Evolutionary conservation across 2,888 invertebrate genomes (phyloP).

Genomic region (Epistrophe eligans): DNA sequence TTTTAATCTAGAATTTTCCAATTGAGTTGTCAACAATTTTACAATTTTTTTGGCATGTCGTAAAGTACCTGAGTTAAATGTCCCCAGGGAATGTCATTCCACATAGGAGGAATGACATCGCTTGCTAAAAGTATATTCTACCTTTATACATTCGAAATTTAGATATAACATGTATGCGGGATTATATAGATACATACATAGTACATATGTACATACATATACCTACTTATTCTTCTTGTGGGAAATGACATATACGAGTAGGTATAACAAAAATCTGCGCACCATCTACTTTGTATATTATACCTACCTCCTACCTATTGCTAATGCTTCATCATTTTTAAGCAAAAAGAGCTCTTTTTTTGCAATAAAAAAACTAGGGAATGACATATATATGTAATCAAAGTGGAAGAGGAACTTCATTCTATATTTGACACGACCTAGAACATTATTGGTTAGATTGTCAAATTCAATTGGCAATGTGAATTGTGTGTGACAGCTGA

Average conservation of each 20-base stretch:
- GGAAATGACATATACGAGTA: slow-evolving; percentile 50
- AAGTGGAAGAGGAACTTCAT: slow-evolving; percentile 21
- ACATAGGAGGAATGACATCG: slow-evolving; percentile 16
- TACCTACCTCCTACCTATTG: too few relatives aligned
- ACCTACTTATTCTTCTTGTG: slow-evolving; percentile 16
- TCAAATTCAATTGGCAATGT: slow-evolving; percentile 61
- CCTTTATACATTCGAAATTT: too few relatives aligned
- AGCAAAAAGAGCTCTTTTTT: slow-evolving; percentile 62
- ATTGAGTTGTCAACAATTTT: slow-evolving; percentile 73
- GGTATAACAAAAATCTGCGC: not conserved
- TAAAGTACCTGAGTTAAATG: slow-evolving; percentile 69
- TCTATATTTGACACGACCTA: not conserved
- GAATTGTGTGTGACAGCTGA: slow-evolving; percentile 49
- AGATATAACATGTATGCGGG: too few relatives aligned
- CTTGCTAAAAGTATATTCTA: not conserved
- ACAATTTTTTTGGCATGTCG: slow-evolving; percentile 67
- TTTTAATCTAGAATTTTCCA: slow-evolving; percentile 64
- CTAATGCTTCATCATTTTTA: slow-evolving; percentile 61
- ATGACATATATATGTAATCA: slow-evolving; percentile 61
- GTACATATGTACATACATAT: too few relatives aligned
- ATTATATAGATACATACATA: too few relatives aligned
- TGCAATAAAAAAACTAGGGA: not conserved
- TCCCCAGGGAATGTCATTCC: slow-evolving; percentile 55
- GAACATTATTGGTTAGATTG: slow-evolving; percentile 39
- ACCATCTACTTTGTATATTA: not conserved